phyloP scores from a whole-genome alignment of 1,140 invertebrate genomes.

The Nymphalis io region DNA sequence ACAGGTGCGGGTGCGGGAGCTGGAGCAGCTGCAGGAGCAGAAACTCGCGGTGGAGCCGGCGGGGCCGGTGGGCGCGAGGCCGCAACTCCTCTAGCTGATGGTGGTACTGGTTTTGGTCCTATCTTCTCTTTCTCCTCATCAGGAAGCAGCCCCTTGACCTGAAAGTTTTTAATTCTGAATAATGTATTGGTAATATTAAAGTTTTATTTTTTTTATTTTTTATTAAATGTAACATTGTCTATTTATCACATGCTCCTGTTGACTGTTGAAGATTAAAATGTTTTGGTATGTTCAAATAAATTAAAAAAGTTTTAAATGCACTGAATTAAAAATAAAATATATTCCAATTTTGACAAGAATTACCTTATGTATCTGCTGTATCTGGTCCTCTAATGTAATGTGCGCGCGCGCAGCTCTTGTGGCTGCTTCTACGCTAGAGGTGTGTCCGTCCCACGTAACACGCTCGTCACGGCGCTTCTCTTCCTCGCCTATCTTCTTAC shows the following conservation, averaged over 20 bases:
- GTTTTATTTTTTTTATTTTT: too few relatives aligned
- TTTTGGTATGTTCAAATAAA: too few relatives aligned
- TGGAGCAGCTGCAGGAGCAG: slow-evolving; percentile 58
- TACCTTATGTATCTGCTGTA: slow-evolving; percentile 96
- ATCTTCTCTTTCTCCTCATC: slow-evolving; percentile 97
- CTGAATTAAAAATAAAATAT: background rate
- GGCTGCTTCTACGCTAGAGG: slow-evolving; percentile 95
- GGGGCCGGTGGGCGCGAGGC: slow-evolving; percentile 68
- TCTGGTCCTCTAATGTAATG: slow-evolving; percentile 98
- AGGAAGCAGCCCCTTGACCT: slow-evolving; percentile 93
- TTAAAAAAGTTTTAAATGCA: too few relatives aligned
- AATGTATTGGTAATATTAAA: background rate
- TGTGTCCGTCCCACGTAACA: slow-evolving; percentile 99
- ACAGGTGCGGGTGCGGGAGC: slow-evolving; percentile 56
- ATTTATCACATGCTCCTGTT: too few relatives aligned
- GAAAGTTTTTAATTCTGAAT: background rate
- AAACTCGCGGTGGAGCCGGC: slow-evolving; percentile 67
- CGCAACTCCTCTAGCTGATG: background rate
- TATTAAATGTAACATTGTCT: too few relatives aligned
- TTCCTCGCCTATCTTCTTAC: slow-evolving; percentile 99
- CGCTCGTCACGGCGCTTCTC: slow-evolving; percentile 93
- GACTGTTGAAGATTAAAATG: too few relatives aligned
- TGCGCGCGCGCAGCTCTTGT: slow-evolving; percentile 95
- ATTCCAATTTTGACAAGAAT: background rate
- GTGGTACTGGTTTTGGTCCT: slow-evolving; percentile 87